Conservation (phyloP, 2,888 invertebrate genomes). For the Philopedon plagiatum region DNA sequence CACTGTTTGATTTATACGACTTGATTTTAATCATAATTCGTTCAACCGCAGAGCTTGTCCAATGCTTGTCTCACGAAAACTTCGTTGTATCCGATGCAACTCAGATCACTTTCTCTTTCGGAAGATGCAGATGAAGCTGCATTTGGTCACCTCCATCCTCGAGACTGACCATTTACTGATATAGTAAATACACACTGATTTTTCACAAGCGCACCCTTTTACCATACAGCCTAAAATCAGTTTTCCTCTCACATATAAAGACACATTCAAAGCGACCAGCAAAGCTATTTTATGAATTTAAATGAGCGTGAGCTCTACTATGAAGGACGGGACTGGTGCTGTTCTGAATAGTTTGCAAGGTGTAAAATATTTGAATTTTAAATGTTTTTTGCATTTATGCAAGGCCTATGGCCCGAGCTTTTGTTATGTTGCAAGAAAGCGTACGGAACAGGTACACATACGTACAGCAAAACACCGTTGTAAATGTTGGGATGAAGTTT, state of each 20-base stretch:
- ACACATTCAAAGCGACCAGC: constrained; percentile 14
- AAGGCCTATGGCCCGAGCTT: constrained; percentile 11
- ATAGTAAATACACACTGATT: too few relatives aligned
- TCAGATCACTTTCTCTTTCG: too few relatives aligned
- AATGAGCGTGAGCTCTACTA: constrained; percentile 24
- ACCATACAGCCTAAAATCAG: background rate
- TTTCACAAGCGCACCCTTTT: background rate
- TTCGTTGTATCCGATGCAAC: too few relatives aligned
- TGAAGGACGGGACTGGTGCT: constrained; percentile 22
- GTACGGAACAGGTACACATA: background rate
- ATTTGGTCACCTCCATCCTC: too few relatives aligned
- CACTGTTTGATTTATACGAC: too few relatives aligned
- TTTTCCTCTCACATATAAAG: constrained; percentile 23
- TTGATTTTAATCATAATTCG: too few relatives aligned
- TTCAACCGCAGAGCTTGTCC: too few relatives aligned
- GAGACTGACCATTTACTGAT: too few relatives aligned
- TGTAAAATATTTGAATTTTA: constrained; percentile 46
- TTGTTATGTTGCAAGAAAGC: constrained; percentile 9
- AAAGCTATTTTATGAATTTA: constrained; percentile 35
- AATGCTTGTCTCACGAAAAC: too few relatives aligned
- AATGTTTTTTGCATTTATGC: constrained; percentile 38
- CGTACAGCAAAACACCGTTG: background rate
- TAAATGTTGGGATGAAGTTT: too few relatives aligned
- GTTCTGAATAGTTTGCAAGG: constrained; percentile 36
- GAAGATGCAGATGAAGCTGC: too few relatives aligned